Percentiles rank a stretch among this genome's conserved stretches.
Conservation (phyloP, 2,888 invertebrate species). For the Zelleria hepariella region DNA sequence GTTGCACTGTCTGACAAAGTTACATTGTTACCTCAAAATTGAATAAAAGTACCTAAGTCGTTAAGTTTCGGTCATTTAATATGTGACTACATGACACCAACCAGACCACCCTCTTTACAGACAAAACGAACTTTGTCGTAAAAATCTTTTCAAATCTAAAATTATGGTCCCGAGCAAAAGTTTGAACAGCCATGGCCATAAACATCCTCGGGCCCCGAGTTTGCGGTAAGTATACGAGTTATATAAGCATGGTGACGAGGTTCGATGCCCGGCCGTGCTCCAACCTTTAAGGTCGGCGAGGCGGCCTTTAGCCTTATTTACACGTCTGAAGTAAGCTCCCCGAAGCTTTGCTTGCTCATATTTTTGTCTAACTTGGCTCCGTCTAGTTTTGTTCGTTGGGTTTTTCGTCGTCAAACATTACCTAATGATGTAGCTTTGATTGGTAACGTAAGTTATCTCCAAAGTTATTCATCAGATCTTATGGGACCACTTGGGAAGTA, state of each 20-base stretch:
- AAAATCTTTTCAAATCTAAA: background rate
- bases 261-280: constrained; percentile 44
- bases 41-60: too few relatives aligned
- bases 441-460: too few relatives aligned
- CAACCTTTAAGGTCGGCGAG: constrained; percentile 61
- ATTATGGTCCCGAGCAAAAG: background rate
- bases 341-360: constrained; percentile 10
- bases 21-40: too few relatives aligned
- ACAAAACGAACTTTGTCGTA: background rate
- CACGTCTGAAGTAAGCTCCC: constrained; percentile 20
- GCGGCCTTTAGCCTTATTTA: constrained; percentile 46
- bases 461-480: too few relatives aligned
- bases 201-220: constrained; percentile 16
- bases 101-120: too few relatives aligned
- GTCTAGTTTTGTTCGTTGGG: background rate
- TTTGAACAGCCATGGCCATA: constrained; percentile 15
- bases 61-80: too few relatives aligned
- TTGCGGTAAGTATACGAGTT: constrained; percentile 29
- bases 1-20: too few relatives aligned
- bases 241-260: constrained; percentile 39
- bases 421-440: too few relatives aligned
- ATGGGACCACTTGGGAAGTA: too few relatives aligned
- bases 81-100: too few relatives aligned
- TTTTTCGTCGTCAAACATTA: too few relatives aligned
- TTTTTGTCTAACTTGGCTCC: constrained; percentile 5